Base-by-base conservation (phyloP, 2,888 invertebrate species). In the Dicyrtoma fusca region DNA sequence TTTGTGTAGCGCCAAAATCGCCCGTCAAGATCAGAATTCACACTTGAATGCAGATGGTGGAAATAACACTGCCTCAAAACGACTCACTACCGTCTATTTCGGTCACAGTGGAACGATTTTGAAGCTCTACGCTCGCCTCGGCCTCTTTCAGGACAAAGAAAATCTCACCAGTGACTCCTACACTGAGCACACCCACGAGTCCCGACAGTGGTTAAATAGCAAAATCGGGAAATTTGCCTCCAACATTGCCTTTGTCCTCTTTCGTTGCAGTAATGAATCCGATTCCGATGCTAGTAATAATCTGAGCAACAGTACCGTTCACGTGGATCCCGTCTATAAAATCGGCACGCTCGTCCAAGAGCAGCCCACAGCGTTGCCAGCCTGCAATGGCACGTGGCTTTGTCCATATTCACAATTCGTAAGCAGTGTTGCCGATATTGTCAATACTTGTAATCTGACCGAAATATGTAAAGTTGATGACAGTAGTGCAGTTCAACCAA, bases 21-120 rank as follows among this genome's bases (percentile, higher is more conserved):
- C 59, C 13, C 49, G 62, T n/a, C n/a, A n/a, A n/a, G n/a, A n/a
- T n/a, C n/a, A n/a, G n/a, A n/a, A n/a, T n/a, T n/a, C n/a, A n/a
- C n/a, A n/a, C n/a, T n/a, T n/a, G n/a, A n/a, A n/a, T n/a, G n/a
- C n/a, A n/a, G n/a, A n/a, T n/a, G n/a, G n/a, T n/a, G n/a, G n/a
- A n/a, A n/a, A n/a, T n/a, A n/a, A n/a, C n/a, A n/a, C n/a, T n/a
- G n/a, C n/a, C n/a, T 63, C 57, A n/a, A 65, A 69, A n/a, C 85
- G 84, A 76, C 34, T 66, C 14, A 87, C 88, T 34, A 87, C 88
- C 34, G 88, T 90, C 77, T 89, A 92, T 81, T 94, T 94, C 82
- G 88, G 92, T 0, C 94, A 94, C 84, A 92, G 93, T 0, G 94
- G 93, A 1, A 89, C 92, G 0, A 82, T 93, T 57, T 84, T 94